A percentile compares a stretch with the other conserved stretches of the same genome.
These are phyloP conservation scores for Cosmopolites sordidus DNA, from an alignment of 2,888 invertebrate genomes.

Conservation along the genomic window DNA sequence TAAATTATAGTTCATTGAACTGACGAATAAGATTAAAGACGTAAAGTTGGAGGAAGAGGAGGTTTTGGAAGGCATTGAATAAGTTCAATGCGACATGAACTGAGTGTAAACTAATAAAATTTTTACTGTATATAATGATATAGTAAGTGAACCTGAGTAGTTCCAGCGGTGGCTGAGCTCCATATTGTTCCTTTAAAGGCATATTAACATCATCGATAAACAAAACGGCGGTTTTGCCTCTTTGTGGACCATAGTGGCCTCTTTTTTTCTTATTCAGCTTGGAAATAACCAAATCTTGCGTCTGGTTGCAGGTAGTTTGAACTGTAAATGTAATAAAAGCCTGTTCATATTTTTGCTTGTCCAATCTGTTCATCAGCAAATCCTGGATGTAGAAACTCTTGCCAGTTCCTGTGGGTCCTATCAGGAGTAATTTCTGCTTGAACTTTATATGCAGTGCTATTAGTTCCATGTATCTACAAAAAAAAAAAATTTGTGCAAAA, in stretches of 20 bases:
- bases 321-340: constrained; percentile 81
- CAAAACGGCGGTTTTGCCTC: constrained; percentile 66
- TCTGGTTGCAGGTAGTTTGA: constrained; percentile 75
- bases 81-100: too few relatives aligned
- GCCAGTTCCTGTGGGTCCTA: constrained; percentile 83
- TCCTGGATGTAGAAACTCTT: constrained; percentile 79
- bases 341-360: constrained; percentile 66
- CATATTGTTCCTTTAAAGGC: constrained; percentile 78
- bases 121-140: background rate
- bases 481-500: background rate
- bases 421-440: constrained; percentile 63
- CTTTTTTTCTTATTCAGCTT: constrained; percentile 59
- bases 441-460: constrained; percentile 71
- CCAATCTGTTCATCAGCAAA: constrained; percentile 62
- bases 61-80: too few relatives aligned
- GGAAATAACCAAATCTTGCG: constrained; percentile 72
- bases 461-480: constrained; percentile 63
- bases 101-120: too few relatives aligned
- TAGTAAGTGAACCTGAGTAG: constrained; percentile 55
- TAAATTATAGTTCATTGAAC: too few relatives aligned
- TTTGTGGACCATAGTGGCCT: constrained; percentile 72
- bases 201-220: constrained; percentile 88
- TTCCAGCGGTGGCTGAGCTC: constrained; percentile 83
- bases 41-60: too few relatives aligned
- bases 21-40: too few relatives aligned